Evolutionary conservation across 2,113 vertebrate genomes (phyloP).

Genomic region (Machaerirhynchus nigripectus): DNA sequence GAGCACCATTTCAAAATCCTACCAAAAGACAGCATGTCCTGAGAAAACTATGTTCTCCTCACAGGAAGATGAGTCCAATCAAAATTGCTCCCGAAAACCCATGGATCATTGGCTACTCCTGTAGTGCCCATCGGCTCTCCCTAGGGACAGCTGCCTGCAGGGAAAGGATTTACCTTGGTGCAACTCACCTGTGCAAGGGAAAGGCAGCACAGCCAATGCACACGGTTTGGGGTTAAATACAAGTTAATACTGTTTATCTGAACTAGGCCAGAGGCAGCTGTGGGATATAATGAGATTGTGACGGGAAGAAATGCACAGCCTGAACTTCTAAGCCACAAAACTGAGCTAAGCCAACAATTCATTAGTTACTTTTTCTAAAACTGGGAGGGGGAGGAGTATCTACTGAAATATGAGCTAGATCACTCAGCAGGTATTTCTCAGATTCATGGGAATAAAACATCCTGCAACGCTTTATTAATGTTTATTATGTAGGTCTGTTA

Average conservation of each 20-base stretch:
- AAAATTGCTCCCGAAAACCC: background rate
- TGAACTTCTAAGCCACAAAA: background rate
- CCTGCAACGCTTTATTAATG: background rate
- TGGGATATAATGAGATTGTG: background rate
- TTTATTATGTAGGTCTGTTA: background rate
- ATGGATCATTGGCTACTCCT: accelerated
- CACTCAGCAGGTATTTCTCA: background rate
- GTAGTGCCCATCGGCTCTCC: background rate
- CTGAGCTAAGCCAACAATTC: background rate
- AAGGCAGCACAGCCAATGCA: background rate
- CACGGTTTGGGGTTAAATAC: background rate
- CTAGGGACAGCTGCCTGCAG: background rate
- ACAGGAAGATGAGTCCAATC: background rate
- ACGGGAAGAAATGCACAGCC: background rate
- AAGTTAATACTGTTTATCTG: background rate
- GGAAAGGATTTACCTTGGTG: background rate
- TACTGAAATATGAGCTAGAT: background rate
- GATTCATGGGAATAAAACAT: background rate
- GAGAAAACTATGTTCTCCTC: background rate
- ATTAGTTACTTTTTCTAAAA: background rate
- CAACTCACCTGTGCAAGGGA: background rate
- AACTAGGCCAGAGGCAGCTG: background rate
- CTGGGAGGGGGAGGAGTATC: background rate
- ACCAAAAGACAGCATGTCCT: background rate
- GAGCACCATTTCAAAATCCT: background rate